A percentile compares a stretch with the other conserved stretches of the same genome.
These are phyloP conservation scores for Sebastolobus alascanus DNA, from an alignment of 2,797 vertebrate species.

Conservation along the genomic window DNA sequence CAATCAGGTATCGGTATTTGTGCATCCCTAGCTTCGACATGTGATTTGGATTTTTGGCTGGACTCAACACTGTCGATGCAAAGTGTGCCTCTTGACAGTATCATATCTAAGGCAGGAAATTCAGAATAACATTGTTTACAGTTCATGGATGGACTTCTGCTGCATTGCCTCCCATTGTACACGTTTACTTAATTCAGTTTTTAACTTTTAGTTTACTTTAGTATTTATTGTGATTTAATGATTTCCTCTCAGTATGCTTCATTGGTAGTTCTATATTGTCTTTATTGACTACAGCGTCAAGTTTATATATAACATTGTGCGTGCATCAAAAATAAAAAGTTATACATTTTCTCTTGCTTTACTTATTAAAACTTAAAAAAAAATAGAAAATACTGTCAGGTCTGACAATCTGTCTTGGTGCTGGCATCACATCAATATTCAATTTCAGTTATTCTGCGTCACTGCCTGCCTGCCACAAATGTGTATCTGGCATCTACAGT, in stretches of 20 bases:
- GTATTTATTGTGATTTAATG: background rate
- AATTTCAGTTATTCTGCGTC: constrained; percentile 47
- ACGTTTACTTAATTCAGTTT: constrained; percentile 32
- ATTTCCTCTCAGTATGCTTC: background rate
- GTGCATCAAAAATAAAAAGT: constrained; percentile 6
- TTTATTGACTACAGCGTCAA: background rate
- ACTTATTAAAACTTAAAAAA: constrained; percentile 12
- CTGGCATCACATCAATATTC: constrained; percentile 65
- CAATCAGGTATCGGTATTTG: too few relatives aligned
- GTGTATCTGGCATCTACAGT: constrained; percentile 43
- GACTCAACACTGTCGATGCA: background rate
- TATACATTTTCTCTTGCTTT: background rate
- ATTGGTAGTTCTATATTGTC: background rate
- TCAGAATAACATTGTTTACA: background rate
- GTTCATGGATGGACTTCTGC: background rate
- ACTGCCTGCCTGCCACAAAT: constrained; percentile 41
- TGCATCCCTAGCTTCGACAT: background rate
- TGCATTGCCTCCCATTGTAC: background rate
- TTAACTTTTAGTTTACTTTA: constrained; percentile 27
- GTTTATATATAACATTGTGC: background rate
- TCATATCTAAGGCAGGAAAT: background rate
- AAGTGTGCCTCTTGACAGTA: background rate
- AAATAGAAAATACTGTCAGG: constrained; percentile 24
- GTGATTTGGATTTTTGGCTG: background rate
- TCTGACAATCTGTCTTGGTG: constrained; percentile 28